Base-by-base conservation (phyloP, 2,113 vertebrate species). In the Orcinus orca region DNA sequence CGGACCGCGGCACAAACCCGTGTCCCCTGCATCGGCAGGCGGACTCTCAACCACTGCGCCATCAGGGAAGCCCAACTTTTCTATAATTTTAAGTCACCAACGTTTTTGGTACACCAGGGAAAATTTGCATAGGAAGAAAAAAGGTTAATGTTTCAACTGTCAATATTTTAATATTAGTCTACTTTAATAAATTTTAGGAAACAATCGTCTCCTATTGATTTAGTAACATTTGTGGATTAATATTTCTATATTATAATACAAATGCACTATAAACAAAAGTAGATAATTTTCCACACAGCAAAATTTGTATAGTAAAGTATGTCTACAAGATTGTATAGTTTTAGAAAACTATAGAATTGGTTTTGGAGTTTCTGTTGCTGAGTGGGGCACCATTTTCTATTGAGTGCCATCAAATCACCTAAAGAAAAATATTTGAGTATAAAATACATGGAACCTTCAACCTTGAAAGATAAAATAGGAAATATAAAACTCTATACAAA, bases 161-260 rank as follows among this genome's bases (percentile, higher is more conserved):
- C 63, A 80, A 47, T 73, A 96, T 93, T 88, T 97, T 80, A 70
- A 67, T 91, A 83, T 81, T 79, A 81, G 29, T 63, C 31, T 82
- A 88, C 36, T 73, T 67, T 77, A 92, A 82, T 65, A 60, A 17
- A 1, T 71, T 84, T 89, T 96, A 89, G 36, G 44, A 93, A 92
- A 90, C 93, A 18, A 77, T 60, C 14, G 9, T 73, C 85, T 62
- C 36, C 55, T 93, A 86, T 50, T 65, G n/a, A 50, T 68, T 36
- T 65, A 71, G 31, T 26, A 73, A 33, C 6, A 53, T 36, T 92
- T 90, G 1, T 23, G n/a, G 60, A 92, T 73, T 90, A 92, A 88
- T 55, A 71, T 84, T 83, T 90, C 36, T 73, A 36, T 33, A n/a
- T 87, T 83, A 77, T 93, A 85, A 91, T 74, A 88, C 1, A 58